Evolutionary conservation across 64 coral and sea anemone genomes (phyloP).

Genomic region (Actinia equina): DNA sequence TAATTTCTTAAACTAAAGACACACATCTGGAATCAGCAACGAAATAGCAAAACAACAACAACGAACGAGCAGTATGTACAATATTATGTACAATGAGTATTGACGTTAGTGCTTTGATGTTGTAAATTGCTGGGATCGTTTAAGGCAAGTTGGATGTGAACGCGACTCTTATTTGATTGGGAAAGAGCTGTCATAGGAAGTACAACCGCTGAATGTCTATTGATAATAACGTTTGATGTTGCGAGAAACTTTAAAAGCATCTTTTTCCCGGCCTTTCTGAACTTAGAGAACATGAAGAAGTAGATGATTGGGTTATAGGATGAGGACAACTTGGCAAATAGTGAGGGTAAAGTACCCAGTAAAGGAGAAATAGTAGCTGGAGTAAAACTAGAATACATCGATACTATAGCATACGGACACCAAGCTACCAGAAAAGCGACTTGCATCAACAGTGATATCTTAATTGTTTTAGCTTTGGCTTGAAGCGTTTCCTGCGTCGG

Average conservation of each 20-base stretch:
- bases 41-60: too few species aligned
- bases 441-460: slow-evolving; percentile 22
- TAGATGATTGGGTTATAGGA: slow-evolving; percentile 69
- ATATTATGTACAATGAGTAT: too few species aligned
- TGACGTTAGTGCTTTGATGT: too few species aligned
- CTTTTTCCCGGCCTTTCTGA: not conserved
- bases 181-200: not conserved
- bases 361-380: not conserved
- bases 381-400: slow-evolving; percentile 40
- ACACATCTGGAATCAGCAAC: too few species aligned
- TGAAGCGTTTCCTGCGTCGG: slow-evolving; percentile 38
- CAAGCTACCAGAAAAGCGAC: slow-evolving; percentile 54
- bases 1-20: too few species aligned
- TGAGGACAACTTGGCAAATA: slow-evolving; percentile 54
- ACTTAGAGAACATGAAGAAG: slow-evolving; percentile 53
- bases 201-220: not conserved
- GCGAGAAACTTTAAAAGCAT: not conserved
- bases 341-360: slow-evolving; percentile 14
- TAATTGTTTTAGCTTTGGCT: slow-evolving; percentile 37
- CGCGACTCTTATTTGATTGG: too few species aligned
- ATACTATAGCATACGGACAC: slow-evolving; percentile 58
- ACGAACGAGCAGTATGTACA: too few species aligned
- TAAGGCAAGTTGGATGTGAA: too few species aligned
- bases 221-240: too few species aligned
- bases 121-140: too few species aligned